phyloP scores from a whole-genome alignment of 2,797 vertebrate species.

The Dryobates pubescens region DNA sequence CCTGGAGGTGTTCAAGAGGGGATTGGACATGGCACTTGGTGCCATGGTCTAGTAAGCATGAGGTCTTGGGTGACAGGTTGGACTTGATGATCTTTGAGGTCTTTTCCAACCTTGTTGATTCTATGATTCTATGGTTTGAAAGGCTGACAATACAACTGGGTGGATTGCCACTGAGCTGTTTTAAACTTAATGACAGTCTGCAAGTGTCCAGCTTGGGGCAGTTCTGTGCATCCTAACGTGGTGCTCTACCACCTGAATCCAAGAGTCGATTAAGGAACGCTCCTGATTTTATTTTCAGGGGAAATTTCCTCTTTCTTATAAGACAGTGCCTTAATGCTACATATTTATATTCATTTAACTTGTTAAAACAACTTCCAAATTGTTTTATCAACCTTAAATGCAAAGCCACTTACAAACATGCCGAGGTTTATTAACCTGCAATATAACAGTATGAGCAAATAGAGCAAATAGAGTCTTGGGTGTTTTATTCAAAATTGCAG shows the following conservation, averaged over 20 bases:
- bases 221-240: background rate
- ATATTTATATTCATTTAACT: background rate
- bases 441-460: background rate
- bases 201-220: background rate
- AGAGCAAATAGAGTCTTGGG: background rate
- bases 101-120: too few species aligned
- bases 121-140: background rate
- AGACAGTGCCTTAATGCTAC: background rate
- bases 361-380: background rate
- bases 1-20: too few species aligned
- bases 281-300: background rate
- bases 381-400: background rate
- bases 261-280: accelerated
- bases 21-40: too few species aligned
- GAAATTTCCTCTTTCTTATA: background rate
- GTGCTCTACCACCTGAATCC: background rate
- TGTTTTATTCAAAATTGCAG: background rate
- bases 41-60: too few species aligned
- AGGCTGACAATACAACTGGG: background rate
- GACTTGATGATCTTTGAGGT: too few species aligned
- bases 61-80: too few species aligned
- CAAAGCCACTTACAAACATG: background rate
- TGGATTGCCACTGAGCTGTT: background rate
- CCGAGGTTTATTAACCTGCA: background rate
- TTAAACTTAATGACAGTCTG: background rate